These are phyloP conservation scores for Amphipoea oculea DNA, from an alignment of 2,888 invertebrate species.

Conservation along the genomic window DNA sequence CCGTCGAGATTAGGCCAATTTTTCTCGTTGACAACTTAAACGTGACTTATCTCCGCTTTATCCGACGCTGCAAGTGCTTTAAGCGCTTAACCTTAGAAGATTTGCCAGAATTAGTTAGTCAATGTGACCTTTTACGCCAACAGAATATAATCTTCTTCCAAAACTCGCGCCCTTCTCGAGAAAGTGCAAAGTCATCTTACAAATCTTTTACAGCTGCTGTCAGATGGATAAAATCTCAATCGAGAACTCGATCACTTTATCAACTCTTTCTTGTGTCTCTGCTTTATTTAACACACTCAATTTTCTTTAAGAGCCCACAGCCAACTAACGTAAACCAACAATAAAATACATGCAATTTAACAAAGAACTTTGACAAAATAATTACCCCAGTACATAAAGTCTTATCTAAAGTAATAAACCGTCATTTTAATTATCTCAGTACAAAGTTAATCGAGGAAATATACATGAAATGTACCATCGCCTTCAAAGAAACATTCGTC, in stretches of 20 bases:
- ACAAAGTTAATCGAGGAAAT: slow-evolving; percentile 30
- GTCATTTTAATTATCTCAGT: slow-evolving; percentile 40
- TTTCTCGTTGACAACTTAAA: slow-evolving; percentile 55
- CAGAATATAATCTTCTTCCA: slow-evolving; percentile 34
- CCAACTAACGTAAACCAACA: not conserved
- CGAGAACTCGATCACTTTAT: slow-evolving; percentile 49
- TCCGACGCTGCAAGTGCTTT: slow-evolving; percentile 49
- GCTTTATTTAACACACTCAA: not conserved
- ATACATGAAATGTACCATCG: slow-evolving; percentile 16
- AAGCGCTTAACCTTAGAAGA: slow-evolving; percentile 50
- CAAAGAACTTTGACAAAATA: slow-evolving; percentile 24
- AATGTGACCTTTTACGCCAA: slow-evolving; percentile 46
- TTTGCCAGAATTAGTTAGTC: slow-evolving; percentile 53
- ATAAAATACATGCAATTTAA: not conserved
- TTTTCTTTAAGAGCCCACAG: not conserved
- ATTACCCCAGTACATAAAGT: not conserved
- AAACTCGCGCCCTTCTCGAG: slow-evolving; percentile 28
- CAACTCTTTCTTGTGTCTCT: slow-evolving; percentile 5
- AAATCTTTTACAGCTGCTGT: slow-evolving; percentile 48
- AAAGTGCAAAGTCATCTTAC: slow-evolving; percentile 54
- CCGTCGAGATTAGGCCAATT: slow-evolving; percentile 33
- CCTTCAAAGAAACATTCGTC: slow-evolving; percentile 53
- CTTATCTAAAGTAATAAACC: slow-evolving; percentile 35
- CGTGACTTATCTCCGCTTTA: slow-evolving; percentile 58
- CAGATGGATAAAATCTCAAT: slow-evolving; percentile 53